Percentiles rank a stretch among this genome's conserved stretches.
phyloP scores from a whole-genome alignment of 1,140 invertebrate genomes.

The Dendrolimus kikuchii region DNA sequence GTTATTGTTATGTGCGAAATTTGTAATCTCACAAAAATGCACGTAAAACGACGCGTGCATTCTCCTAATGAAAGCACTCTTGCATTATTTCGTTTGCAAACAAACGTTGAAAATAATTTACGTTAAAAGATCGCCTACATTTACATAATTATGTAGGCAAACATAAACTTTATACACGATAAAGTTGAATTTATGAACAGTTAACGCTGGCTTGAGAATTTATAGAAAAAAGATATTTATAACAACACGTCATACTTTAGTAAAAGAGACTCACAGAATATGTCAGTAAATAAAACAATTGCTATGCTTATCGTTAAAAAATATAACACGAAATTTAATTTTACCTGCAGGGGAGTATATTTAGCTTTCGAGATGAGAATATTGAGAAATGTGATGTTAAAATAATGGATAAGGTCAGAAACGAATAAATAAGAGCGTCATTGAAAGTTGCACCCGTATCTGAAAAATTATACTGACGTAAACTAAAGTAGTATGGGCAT shows the following conservation, averaged over 20 bases:
- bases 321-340: too few species aligned
- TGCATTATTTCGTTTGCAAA: conserved; percentile 40
- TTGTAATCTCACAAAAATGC: conserved; percentile 35
- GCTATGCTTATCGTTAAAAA: too few species aligned
- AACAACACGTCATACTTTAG: background rate
- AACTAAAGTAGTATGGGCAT: too few species aligned
- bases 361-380: too few species aligned
- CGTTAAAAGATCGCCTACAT: conserved; percentile 47
- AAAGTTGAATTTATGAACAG: conserved; percentile 57
- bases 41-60: conserved; percentile 31
- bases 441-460: too few species aligned
- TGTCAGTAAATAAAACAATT: too few species aligned
- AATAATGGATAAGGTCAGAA: too few species aligned
- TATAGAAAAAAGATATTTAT: conserved; percentile 18
- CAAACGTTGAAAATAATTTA: conserved; percentile 58
- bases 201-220: conserved; percentile 46
- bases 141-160: conserved; percentile 61
- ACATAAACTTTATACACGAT: conserved; percentile 64
- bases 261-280: background rate
- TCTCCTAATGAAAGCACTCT: conserved; percentile 41
- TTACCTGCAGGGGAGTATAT: too few species aligned
- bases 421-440: too few species aligned
- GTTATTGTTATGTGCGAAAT: conserved; percentile 15
- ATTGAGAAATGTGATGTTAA: too few species aligned
- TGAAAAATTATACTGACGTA: too few species aligned